Evolutionary conservation across 2,113 vertebrate genomes (phyloP), one percentile per base, ranked within the genome.

Genomic region (Corythornis cristatus): DNA sequence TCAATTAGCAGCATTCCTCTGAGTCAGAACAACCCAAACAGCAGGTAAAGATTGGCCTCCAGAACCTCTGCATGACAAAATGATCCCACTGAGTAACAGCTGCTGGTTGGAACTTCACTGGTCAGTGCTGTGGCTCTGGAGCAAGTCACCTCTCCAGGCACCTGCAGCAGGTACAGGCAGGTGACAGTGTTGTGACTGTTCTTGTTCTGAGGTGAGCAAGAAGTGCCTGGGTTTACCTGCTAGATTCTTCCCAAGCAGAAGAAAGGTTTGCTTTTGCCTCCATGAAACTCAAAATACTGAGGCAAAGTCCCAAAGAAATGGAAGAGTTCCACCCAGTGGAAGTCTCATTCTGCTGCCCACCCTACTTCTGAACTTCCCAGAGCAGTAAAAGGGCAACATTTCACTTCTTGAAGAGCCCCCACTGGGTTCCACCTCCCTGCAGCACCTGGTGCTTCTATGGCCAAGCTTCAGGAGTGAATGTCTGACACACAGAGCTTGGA

Each of bases 51-150:
- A 58, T 51, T 4, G 12, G 71, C 21, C 54, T 65, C 46, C 20
- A 54, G 65, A 68, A 28, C 5, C 70, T 35, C 7, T 5, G 31
- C 11, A 26, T 0, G 6, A 35, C 40, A 17, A 53, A 28, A 29
- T 35, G 17, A 33, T 13, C 66, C 48, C 33, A 21, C 20, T 15
- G 58, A 71, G 0, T 31, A 81, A n/a, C 53, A 31, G 37, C 62
- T 64, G n/a, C 10, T 12, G 35, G 43, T 60, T 79, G 17, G 31
- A 89, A 23, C 57, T 42, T 56, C 33, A 9, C 61, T 46, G 5
- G 11, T 17, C 5, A 40, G 21, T 19, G 25, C 29, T 6, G 1
- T 0, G 2, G 7, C n/a, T 35, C 58, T 25, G 18, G 17, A 37
- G 35, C 45, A 73, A 67, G 46, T 19, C 76, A 43, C 20, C 26